Evolutionary conservation across 2,888 invertebrate species (phyloP).

Genomic region (Pseudococcus viburni): DNA sequence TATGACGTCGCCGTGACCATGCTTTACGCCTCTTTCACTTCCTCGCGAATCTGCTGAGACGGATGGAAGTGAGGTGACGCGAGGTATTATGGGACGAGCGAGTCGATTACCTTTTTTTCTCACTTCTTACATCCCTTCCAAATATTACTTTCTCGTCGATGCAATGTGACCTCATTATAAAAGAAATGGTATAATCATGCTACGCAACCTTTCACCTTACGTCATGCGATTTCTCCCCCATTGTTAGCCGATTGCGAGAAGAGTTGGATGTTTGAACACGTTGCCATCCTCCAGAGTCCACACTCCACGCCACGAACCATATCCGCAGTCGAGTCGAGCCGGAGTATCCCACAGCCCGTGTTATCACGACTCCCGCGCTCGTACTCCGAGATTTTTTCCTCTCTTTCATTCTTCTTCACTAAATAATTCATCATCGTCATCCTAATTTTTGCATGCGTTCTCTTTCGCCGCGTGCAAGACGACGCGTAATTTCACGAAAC

Average conservation of each 20-base stretch:
- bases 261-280: not conserved
- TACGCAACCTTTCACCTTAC: slow-evolving; percentile 65
- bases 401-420: not conserved
- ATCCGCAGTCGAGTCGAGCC: slow-evolving; percentile 5
- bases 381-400: not conserved
- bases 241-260: slow-evolving; percentile 56
- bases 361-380: slow-evolving; percentile 10
- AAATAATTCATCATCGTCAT: slow-evolving; percentile 61
- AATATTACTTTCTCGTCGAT: slow-evolving; percentile 64
- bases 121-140: slow-evolving; percentile 50
- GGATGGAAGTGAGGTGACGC: slow-evolving; percentile 19
- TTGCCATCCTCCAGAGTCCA: not conserved
- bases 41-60: slow-evolving; percentile 13
- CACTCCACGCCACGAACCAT: not conserved
- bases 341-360: not conserved
- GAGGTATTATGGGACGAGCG: slow-evolving; percentile 47
- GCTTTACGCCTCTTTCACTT: slow-evolving; percentile 45
- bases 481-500: slow-evolving; percentile 54
- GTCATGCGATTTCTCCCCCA: slow-evolving; percentile 65
- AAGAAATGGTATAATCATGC: slow-evolving; percentile 65
- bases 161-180: slow-evolving; percentile 64
- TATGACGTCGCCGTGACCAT: slow-evolving; percentile 43
- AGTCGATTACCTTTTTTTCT: slow-evolving; percentile 48
- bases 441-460: slow-evolving; percentile 58
- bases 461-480: slow-evolving; percentile 38